Conservation (phyloP, 2,797 vertebrate genomes). For the Poliocrania exsul region DNA sequence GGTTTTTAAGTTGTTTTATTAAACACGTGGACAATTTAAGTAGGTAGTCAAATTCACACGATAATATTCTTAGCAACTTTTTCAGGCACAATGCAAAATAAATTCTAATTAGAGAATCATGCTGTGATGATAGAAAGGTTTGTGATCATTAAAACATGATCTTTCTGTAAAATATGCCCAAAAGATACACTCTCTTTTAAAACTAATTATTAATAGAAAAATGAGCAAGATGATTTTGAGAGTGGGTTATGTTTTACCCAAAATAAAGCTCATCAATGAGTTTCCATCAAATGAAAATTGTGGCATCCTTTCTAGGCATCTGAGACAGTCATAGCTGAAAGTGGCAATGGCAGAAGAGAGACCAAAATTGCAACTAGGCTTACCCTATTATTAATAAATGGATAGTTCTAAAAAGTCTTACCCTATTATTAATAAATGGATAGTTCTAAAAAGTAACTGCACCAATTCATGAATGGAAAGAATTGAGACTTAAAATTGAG, state of each 20-base stretch:
- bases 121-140: background rate
- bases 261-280: background rate
- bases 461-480: fast-evolving
- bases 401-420: background rate
- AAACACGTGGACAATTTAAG: background rate
- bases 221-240: background rate
- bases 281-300: background rate
- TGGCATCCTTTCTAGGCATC: background rate
- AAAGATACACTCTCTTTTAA: background rate
- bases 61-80: background rate
- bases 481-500: background rate
- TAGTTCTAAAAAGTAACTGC: background rate
- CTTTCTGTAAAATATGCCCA: background rate
- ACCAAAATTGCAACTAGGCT: background rate
- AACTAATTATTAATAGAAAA: background rate
- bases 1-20: background rate
- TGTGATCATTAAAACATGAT: background rate
- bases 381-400: background rate
- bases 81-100: background rate
- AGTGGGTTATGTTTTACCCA: background rate
- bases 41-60: background rate
- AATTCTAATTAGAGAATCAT: background rate
- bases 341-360: background rate
- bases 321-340: background rate
- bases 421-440: background rate